Conservation (phyloP, 2,113 vertebrate genomes). For the Monarcha castaneiventris region DNA sequence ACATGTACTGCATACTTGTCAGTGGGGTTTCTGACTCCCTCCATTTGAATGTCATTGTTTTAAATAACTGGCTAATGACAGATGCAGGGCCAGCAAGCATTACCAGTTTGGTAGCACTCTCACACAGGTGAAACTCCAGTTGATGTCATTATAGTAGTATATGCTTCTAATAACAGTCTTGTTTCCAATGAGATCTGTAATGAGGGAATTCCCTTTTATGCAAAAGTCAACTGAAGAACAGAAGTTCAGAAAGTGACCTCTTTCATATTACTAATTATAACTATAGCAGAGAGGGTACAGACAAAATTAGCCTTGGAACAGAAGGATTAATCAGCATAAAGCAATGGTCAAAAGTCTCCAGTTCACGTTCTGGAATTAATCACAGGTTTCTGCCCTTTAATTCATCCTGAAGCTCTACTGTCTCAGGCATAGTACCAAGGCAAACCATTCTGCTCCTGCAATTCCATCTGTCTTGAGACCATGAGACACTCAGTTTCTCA, state of each 20-base stretch:
- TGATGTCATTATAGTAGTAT: background rate
- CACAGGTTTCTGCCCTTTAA: background rate
- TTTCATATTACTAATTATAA: background rate
- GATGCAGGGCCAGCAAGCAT: background rate
- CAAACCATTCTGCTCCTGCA: background rate
- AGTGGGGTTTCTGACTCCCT: background rate
- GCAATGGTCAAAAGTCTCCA: fast-evolving
- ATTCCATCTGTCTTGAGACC: background rate
- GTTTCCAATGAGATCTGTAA: background rate
- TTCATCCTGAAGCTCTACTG: background rate
- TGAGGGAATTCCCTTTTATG: background rate
- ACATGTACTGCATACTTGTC: background rate
- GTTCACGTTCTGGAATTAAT: background rate
- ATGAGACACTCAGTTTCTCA: background rate
- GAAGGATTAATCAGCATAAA: background rate
- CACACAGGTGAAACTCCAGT: background rate
- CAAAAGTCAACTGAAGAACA: background rate
- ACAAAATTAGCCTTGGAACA: background rate
- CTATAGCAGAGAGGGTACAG: background rate
- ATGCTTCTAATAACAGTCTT: background rate
- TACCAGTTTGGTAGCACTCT: background rate
- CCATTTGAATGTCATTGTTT: background rate
- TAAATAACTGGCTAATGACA: background rate
- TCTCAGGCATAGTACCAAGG: background rate
- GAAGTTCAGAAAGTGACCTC: background rate